Evolutionary conservation across 2,888 invertebrate species (phyloP), one percentile per base, ranked within the genome.

Genomic region (Bombylius major): DNA sequence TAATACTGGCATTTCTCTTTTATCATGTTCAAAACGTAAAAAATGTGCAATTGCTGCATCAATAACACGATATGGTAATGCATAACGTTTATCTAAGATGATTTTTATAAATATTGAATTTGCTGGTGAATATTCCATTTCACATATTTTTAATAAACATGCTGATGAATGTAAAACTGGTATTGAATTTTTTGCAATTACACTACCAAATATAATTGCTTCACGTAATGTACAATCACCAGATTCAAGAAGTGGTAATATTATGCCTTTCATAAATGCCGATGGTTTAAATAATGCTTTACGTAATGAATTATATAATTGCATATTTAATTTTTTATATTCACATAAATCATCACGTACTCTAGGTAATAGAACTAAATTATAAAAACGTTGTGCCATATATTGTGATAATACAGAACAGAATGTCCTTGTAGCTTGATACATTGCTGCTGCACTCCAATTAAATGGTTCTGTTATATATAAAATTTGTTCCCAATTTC

Each of bases 391-490:
- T 70, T 98, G 97, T 0, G 96, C 95, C 93, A 96, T 94, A 67
- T 89, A 87, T 62, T 94, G 93, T 67, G 94, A 95, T 44, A 98
- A 77, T 72, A 96, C 96, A 1, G 98, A 96, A n/a, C 93, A 87
- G 73, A 99, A 99, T 65, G 98, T 89, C 68, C 97, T 79, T 8
- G 75, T 69, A 32, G 69, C 82, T 75, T 86, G 95, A 72, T 94
- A 97, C 89, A 99, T 90, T 0, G 97, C 91, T 48, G 98, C 97
- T 5, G 99, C 96, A 55, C 93, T 89, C 99, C 99, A 99, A 47
- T 82, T 83, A n/a, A 90, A 84, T 9, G 99, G 98, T 72, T 92
- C 89, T 33, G 89, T 90, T 34, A 91, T 78, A 63, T 86, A 86
- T 32, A 92, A 73, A 64, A 92, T 83, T 73, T 95, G 92, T 70